Base-by-base conservation (phyloP, 2,113 vertebrate genomes). In the Notarius quadriscutis region DNA sequence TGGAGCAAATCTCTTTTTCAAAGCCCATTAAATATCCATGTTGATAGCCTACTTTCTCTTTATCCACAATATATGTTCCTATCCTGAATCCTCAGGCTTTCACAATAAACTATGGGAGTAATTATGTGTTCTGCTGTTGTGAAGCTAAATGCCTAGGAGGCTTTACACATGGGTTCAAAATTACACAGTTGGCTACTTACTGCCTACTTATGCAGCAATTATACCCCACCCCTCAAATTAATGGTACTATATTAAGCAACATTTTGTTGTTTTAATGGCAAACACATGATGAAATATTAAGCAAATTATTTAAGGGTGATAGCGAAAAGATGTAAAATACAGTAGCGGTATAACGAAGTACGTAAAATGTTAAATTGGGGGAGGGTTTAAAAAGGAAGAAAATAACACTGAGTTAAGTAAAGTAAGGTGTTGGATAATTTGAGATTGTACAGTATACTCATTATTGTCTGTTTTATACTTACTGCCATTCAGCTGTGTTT, bases 81-180 rank as follows among this genome's bases (percentile, higher is more conserved):
- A 18, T 69, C 63, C 25, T 14, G 55, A 53, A 86, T 48, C 17
- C 50, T 57, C 55, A 12, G 67, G 55, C 22, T 65, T 74, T 86
- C 34, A 27, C 67, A 89, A 88, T 86, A 89, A 86, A 88, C 77
- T 62, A 77, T 63, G 77, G 86, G 69, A 72, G 77, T 88, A 88
- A 91, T 91, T 89, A 87, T 79, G 83, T 86, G 69, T 50, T 79
- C 85, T 83, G 77, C 87, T 78, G 58, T 88, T 87, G 86, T 84
- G 77, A 89, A 78, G 77, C 81, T 86, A 62, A 86, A 87, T 79
- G 58, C 87, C 53, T 86, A 18, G 20, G 71, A 74, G 81, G 63
- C 65, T 81, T 89, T 91, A 89, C 86, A 88, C 67, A 88, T 69
- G 41, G 53, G 69, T 69, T 84, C 84, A 62, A 62, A 90, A 90